phyloP scores from a whole-genome alignment of 2,113 vertebrate species.

The Osmerus mordax region DNA sequence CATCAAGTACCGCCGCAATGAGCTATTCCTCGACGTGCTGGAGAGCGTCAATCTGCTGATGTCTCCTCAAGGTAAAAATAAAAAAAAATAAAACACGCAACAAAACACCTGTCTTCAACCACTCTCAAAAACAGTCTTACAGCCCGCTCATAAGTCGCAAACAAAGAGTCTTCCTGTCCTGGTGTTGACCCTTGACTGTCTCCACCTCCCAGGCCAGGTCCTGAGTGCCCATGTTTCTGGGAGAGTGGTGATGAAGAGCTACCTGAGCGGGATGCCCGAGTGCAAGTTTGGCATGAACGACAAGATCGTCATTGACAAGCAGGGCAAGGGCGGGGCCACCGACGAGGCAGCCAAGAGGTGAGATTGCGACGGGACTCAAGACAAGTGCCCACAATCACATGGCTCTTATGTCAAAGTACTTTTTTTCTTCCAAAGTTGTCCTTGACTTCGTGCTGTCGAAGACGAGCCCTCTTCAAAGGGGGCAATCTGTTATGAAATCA shows the following conservation, averaged over 20 bases:
- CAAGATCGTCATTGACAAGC: conserved; percentile 91
- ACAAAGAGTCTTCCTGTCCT: neutral
- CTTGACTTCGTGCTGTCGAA: no score
- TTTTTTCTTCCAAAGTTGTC: no score
- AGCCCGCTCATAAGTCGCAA: neutral
- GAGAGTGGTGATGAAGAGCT: conserved; percentile 91
- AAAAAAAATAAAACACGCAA: neutral
- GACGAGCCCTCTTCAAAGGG: no score
- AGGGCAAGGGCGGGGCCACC: conserved; percentile 86
- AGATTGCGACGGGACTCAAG: conserved; percentile 26
- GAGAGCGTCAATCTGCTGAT: conserved; percentile 89
- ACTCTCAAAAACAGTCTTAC: neutral
- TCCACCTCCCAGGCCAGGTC: conserved; percentile 77
- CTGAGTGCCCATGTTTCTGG: conserved; percentile 88
- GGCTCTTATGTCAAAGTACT: no score
- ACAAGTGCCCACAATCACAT: no score
- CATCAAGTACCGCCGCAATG: conserved; percentile 89
- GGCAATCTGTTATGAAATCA: no score
- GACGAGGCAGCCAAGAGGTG: conserved; percentile 87
- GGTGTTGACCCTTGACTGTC: neutral
- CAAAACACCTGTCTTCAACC: neutral
- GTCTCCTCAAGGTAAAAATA: conserved; percentile 83
- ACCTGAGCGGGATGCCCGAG: conserved; percentile 89
- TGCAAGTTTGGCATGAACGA: conserved; percentile 94
- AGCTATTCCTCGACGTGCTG: conserved; percentile 86